phyloP scores from a whole-genome alignment of 2,113 vertebrate species.

The Larimichthys polyactis region DNA sequence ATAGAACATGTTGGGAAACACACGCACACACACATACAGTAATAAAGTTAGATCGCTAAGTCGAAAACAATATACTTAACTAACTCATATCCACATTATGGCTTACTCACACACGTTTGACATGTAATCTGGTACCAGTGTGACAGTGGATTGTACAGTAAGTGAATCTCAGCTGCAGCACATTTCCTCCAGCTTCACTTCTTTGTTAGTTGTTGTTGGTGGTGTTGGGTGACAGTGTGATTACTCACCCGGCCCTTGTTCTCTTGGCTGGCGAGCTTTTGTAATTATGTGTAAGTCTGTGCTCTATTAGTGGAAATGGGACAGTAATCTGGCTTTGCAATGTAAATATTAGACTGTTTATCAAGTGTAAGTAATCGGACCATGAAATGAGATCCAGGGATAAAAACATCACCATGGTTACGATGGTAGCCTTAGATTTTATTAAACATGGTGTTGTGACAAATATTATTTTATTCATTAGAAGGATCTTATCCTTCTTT shows the following conservation, averaged over 20 bases:
- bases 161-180: not conserved
- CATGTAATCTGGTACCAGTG: not conserved
- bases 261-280: not conserved
- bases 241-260: conserved; percentile 2
- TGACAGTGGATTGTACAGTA: not conserved
- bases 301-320: conserved; percentile 18
- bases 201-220: conserved; percentile 13
- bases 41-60: not conserved
- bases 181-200: not conserved
- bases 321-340: conserved; percentile 18
- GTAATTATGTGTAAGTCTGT: conserved; percentile 35
- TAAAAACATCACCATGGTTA: not conserved
- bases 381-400: not conserved
- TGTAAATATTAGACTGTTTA: conserved; percentile 7
- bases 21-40: not conserved
- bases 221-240: conserved; percentile 16
- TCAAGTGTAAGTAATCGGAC: not conserved
- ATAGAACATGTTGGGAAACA: conserved; percentile 19
- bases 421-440: not conserved
- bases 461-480: not conserved
- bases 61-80: not conserved
- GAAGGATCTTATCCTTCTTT: not conserved
- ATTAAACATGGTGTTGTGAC: not conserved
- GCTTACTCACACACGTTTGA: not conserved
- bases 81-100: not conserved